Evolutionary conservation across 2,797 vertebrate species (phyloP).

Genomic region (Poecilia wingei): DNA sequence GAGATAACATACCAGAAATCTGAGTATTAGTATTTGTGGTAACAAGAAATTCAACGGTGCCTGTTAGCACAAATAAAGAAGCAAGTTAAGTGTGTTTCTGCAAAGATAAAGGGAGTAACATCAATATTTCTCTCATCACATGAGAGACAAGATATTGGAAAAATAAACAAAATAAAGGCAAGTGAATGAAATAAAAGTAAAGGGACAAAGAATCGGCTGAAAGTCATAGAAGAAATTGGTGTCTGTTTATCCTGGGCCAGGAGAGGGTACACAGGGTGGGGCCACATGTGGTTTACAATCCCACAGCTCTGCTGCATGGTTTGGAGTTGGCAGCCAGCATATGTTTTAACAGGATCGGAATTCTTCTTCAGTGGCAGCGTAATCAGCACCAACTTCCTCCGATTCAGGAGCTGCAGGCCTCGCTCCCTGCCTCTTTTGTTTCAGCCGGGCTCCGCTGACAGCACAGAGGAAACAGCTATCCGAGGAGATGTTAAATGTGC

Average conservation of each 20-base stretch:
- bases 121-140: neutral
- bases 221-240: conserved; percentile 18
- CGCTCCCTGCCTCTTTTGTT: conserved; percentile 77
- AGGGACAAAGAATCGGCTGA: neutral
- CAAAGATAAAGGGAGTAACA: neutral
- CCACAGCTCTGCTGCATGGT: conserved; percentile 39
- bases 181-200: neutral
- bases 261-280: conserved; percentile 52
- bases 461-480: conserved; percentile 73
- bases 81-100: neutral
- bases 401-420: conserved; percentile 70
- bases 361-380: conserved; percentile 73
- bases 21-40: neutral
- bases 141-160: neutral
- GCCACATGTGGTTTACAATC: conserved; percentile 47
- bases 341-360: conserved; percentile 74
- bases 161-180: neutral
- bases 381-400: conserved; percentile 83
- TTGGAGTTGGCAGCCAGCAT: conserved; percentile 57
- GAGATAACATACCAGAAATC: neutral
- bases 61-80: neutral
- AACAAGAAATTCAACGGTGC: neutral
- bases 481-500: conserved; percentile 63
- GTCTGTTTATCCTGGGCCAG: conserved; percentile 25
- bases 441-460: conserved; percentile 68